Base-by-base conservation (phyloP, 2,113 vertebrate genomes). In the Phalacrocorax aristotelis region DNA sequence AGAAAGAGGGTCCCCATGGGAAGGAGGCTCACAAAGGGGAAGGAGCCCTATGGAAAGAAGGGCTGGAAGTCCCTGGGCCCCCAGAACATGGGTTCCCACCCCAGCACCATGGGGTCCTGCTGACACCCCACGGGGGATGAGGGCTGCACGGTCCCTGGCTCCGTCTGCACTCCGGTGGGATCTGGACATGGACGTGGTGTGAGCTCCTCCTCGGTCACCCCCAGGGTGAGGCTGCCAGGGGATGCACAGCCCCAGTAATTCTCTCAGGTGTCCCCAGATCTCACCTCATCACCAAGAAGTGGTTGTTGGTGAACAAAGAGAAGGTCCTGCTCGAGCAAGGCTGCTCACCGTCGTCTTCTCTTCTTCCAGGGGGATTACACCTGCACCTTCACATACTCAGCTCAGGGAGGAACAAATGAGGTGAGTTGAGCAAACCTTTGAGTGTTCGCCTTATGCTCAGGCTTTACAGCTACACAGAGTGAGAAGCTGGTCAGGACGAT, bases 351-450 rank as follows among this genome's bases (percentile, higher is more conserved):
- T 38, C 18, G 1, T 44, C 13, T 52, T 71, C 52, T 93, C 38
- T 83, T 80, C 85, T 75, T 64, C 23, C 96, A 99, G 99, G 96
- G 95, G 55, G 98, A 98, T 9, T 98, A 98, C 69, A 94, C 98
- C 66, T 99, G 99, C 93, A 95, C 96, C 15, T 99, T 99, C 97
- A 99, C 99, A 1, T 99, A 99, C 4, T 99, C 99, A 8, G 99
- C 99, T 91, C 99, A 99, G 98, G 99, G 99, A 75, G 99, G 99
- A 75, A 99, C 99, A 8, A 99, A 99, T 16, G 99, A 99, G 99
- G 99, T 99, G 92, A 98, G 99, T 52, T 10, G 21, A 90, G 44
- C 29, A 16, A 22, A 36, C 36, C 36, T 42, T 15, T 0, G 0
- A 2, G 15, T 1, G 7, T 29, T 92, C 60, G 17, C 16, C 26